phyloP scores from a whole-genome alignment of 2,113 vertebrate species.

The Tupaia tana region DNA sequence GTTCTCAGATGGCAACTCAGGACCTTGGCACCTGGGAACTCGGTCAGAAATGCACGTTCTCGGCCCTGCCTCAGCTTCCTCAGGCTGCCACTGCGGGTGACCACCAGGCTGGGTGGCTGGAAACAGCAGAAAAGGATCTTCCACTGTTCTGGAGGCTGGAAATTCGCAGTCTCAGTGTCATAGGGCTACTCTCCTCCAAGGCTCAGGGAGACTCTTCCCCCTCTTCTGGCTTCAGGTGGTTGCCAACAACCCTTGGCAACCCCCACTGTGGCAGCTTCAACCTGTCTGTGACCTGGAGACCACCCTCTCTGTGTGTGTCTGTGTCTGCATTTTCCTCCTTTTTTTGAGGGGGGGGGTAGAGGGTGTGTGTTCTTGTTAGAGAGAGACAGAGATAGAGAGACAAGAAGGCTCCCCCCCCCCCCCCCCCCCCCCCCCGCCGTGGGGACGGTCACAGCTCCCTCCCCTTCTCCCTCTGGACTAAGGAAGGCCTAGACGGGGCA shows the following conservation, averaged over 20 bases:
- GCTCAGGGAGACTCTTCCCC: too few relatives aligned
- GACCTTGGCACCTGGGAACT: background rate
- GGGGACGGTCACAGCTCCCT: too few relatives aligned
- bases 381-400: too few relatives aligned
- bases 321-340: background rate
- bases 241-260: too few relatives aligned
- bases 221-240: background rate
- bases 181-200: accelerated
- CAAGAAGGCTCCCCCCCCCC: too few relatives aligned
- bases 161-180: background rate
- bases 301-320: background rate
- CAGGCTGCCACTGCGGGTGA: background rate
- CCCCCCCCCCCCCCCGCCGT: too few relatives aligned
- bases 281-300: background rate
- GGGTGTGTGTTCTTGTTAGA: too few relatives aligned
- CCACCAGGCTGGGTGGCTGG: background rate
- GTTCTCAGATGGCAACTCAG: background rate
- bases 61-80: background rate
- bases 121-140: too few relatives aligned
- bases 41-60: background rate
- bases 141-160: background rate
- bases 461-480: too few relatives aligned
- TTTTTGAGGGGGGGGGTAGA: too few relatives aligned
- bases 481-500: too few relatives aligned
- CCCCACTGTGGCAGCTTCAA: too few relatives aligned